Conservation (phyloP, 2,888 invertebrate genomes). For the Andrena chrysosceles region DNA sequence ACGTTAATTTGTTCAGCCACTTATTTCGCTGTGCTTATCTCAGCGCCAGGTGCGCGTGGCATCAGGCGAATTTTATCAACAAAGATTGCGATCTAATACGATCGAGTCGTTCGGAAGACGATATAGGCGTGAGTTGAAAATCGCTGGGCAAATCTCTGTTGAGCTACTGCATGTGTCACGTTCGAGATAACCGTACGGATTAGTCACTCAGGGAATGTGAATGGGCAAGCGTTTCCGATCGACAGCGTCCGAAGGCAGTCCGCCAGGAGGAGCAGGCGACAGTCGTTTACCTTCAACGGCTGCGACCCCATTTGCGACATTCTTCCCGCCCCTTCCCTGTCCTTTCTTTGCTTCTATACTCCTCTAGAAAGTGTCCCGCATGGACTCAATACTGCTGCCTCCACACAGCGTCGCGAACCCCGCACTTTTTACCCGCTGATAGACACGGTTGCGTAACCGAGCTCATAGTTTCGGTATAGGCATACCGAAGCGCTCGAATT, state of each 20-base stretch:
- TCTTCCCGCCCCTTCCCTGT: constrained; percentile 71
- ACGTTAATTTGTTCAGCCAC: no score
- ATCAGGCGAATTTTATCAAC: no score
- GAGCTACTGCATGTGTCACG: constrained; percentile 31
- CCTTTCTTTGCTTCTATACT: neutral
- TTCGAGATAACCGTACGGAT: constrained; percentile 65
- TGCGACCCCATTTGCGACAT: constrained; percentile 83
- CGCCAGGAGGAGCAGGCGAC: constrained; percentile 60
- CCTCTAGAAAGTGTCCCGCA: constrained; percentile 15
- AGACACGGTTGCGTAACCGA: constrained; percentile 29
- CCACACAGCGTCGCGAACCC: neutral
- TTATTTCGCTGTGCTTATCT: no score
- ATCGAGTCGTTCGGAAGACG: no score
- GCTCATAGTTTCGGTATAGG: neutral
- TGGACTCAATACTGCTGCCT: constrained; percentile 43
- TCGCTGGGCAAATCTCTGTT: neutral
- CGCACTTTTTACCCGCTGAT: neutral
- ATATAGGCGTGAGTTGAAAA: neutral
- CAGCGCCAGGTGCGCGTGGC: no score
- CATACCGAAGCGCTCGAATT: no score
- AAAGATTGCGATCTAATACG: no score
- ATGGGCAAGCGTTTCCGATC: constrained; percentile 72
- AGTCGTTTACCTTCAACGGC: constrained; percentile 83
- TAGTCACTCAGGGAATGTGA: constrained; percentile 81
- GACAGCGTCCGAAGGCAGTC: constrained; percentile 57